Percentiles rank a stretch among this genome's conserved stretches.
These are phyloP conservation scores for Telenomus remus DNA, from an alignment of 1,140 invertebrate genomes.

Conservation along the genomic window DNA sequence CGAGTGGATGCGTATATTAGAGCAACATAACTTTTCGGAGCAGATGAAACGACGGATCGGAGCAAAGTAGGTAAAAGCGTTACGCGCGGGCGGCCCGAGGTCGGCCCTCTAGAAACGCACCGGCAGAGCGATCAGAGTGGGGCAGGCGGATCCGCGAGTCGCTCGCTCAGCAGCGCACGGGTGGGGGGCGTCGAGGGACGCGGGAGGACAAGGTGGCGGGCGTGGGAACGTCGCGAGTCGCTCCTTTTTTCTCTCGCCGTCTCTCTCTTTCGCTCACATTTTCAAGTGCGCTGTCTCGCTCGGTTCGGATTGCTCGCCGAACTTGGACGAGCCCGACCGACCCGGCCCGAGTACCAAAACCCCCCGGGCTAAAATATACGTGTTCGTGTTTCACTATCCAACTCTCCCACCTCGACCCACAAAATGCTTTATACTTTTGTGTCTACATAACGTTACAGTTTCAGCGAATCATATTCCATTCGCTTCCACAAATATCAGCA, in stretches of 20 bases:
- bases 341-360: constrained; percentile 31
- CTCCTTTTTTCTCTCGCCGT: constrained; percentile 46
- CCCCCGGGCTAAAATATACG: constrained; percentile 54
- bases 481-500: too few relatives aligned
- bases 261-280: constrained; percentile 32
- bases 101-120: constrained; percentile 15
- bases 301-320: constrained; percentile 13
- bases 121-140: constrained; percentile 9
- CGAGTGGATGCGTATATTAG: constrained; percentile 57
- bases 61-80: constrained; percentile 49
- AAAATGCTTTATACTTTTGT: constrained; percentile 11
- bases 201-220: constrained; percentile 62
- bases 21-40: constrained; percentile 52
- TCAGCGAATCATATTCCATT: constrained; percentile 1
- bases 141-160: constrained; percentile 36
- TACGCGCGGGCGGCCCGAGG: constrained; percentile 45
- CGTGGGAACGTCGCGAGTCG: constrained; percentile 72
- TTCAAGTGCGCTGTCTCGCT: constrained; percentile 25
- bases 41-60: constrained; percentile 29
- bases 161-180: constrained; percentile 34
- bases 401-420: constrained; percentile 9
- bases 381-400: constrained; percentile 16
- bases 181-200: constrained; percentile 21
- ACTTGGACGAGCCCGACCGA: constrained; percentile 22
- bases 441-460: constrained; percentile 1